Evolutionary conservation across 2,797 vertebrate genomes (phyloP).

Genomic region (Tokudaia muenninki): DNA sequence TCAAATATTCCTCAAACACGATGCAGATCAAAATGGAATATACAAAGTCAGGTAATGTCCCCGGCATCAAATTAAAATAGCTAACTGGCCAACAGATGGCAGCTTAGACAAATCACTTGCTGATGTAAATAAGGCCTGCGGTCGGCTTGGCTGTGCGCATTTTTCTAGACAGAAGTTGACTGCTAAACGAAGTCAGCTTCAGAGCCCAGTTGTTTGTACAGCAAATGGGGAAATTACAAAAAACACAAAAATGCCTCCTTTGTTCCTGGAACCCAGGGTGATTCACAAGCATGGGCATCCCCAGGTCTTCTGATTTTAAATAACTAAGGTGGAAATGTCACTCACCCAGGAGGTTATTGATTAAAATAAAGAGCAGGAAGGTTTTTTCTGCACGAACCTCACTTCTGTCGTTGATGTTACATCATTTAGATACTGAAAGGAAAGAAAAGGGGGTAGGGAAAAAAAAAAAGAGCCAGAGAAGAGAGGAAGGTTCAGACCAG

Average conservation of each 20-base stretch:
- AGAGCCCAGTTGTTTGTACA: conserved; percentile 84
- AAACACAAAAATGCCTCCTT: conserved; percentile 69
- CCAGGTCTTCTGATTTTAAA: conserved; percentile 80
- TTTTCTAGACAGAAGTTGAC: conserved; percentile 88
- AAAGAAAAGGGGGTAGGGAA: conserved; percentile 80
- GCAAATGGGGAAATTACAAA: conserved; percentile 80
- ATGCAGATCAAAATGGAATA: conserved; percentile 86
- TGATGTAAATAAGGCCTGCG: conserved; percentile 87
- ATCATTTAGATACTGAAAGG: conserved; percentile 82
- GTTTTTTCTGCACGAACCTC: conserved; percentile 71
- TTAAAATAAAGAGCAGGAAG: conserved; percentile 85
- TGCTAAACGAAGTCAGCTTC: conserved; percentile 86
- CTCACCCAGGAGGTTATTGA: conserved; percentile 81
- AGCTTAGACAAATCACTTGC: conserved; percentile 88
- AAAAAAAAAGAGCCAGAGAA: conserved; percentile 44
- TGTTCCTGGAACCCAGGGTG: conserved; percentile 83
- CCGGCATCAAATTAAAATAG: conserved; percentile 86
- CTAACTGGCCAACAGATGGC: conserved; percentile 90
- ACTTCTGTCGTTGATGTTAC: conserved; percentile 81
- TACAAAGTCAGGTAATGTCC: conserved; percentile 88
- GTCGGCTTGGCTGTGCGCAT: conserved; percentile 80
- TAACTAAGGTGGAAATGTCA: conserved; percentile 82
- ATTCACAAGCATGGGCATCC: conserved; percentile 78
- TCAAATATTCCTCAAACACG: conserved; percentile 85
- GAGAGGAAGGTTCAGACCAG: conserved; percentile 84